Evolutionary conservation across 37 sponge, comb jelly and placozoan genomes (phyloP), one percentile per base, ranked within the genome.

Genomic region (Agelas oroides): DNA sequence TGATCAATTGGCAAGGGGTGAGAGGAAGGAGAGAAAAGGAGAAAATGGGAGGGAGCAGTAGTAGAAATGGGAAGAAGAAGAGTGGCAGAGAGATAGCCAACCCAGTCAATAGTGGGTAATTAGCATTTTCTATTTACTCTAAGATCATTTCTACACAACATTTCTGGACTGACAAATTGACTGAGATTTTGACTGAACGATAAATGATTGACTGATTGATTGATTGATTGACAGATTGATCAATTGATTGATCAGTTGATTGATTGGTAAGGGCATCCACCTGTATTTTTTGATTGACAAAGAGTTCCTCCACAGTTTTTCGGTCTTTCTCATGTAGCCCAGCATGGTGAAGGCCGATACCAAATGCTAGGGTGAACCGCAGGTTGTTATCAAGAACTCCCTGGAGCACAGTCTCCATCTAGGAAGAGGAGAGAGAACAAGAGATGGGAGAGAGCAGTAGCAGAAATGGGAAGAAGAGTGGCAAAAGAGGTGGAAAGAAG

Each of bases 321-420:
- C 99, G 81, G 77, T 98, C 99, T n/a, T 72, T 75, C 80, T 98
- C 97, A 19, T 93, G 92, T 33, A 98, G 89, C 19, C 99, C 99
- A 59, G 99, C 99, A 61, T 98, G 99, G 61, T 98, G 99, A 30
- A 98, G 86, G 1, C 97, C 99, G 16, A 98, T 92, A 3, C 99
- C 99, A 82, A 98, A 96, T 28, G 86, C 88, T 1, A 98, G 94
- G 23, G 94, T 89, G 68, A 89, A 93, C 35, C 72, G 76, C 76
- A 98, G 84, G 67, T 98, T 98, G 18, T 84, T 28, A 54, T 98
- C 99, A 20, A 31, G 55, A 17, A 98, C 84, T 23, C 54, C 39
- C 18, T 40, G 56, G 31, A 96, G 75, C 46, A 94, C 66, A 0
- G 32, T 12, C 19, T 92, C 92, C 77, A 98, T 65, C 92, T 98